phyloP scores from a whole-genome alignment of 2,113 vertebrate species.

The Equus przewalskii region DNA sequence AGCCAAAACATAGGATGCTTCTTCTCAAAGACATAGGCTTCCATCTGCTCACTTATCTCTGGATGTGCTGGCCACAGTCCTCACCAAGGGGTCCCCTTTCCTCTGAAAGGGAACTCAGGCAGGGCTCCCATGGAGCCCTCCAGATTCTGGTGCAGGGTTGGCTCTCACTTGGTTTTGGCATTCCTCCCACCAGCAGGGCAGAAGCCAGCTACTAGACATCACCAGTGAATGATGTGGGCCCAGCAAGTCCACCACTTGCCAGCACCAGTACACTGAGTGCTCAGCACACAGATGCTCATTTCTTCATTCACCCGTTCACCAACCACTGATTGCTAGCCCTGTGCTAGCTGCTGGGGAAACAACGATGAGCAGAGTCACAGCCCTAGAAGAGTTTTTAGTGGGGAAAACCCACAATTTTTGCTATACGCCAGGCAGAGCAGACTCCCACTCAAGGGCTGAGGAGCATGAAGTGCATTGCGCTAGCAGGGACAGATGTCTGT shows the following conservation, averaged over 20 bases:
- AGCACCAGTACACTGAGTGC: background rate
- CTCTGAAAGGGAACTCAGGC: background rate
- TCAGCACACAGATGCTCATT: background rate
- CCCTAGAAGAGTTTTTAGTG: background rate
- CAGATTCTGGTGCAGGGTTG: background rate
- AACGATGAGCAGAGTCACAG: background rate
- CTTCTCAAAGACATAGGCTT: background rate
- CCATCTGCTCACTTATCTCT: background rate
- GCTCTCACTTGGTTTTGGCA: background rate
- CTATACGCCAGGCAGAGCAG: background rate
- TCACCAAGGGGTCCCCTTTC: background rate
- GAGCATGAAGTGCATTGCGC: rapidly evolving
- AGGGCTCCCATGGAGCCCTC: background rate
- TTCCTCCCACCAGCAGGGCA: background rate
- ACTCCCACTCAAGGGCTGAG: background rate
- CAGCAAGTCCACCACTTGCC: background rate
- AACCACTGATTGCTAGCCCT: background rate
- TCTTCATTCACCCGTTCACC: background rate
- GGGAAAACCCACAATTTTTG: background rate
- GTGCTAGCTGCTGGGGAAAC: background rate
- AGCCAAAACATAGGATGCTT: background rate
- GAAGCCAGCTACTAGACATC: background rate
- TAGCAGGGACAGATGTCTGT: background rate
- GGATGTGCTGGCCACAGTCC: background rate
- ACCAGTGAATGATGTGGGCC: background rate